phyloP scores from a whole-genome alignment of 2,888 invertebrate species.

The Dryomyza anilis region DNA sequence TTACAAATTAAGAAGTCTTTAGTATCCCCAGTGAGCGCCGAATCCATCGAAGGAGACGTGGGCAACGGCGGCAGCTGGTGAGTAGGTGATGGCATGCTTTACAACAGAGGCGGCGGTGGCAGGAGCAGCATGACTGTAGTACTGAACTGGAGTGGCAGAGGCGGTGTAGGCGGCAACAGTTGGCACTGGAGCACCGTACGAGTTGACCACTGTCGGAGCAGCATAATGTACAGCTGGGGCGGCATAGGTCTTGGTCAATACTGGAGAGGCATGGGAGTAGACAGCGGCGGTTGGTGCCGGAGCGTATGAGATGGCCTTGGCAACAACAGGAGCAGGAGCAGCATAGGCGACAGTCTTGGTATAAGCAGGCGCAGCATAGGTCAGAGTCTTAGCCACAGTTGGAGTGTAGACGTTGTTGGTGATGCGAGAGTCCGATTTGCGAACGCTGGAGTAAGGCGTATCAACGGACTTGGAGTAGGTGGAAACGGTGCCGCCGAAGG shows the following conservation, averaged over 20 bases:
- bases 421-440: conserved; percentile 65
- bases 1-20: too few relatives aligned
- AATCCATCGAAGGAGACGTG: conserved; percentile 70
- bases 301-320: conserved; percentile 45
- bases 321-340: conserved; percentile 53
- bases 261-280: conserved; percentile 21
- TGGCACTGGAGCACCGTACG: conserved; percentile 39
- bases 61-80: conserved; percentile 66
- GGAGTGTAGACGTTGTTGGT: conserved; percentile 64
- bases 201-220: conserved; percentile 43
- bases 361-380: conserved; percentile 39
- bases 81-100: conserved; percentile 51
- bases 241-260: conserved; percentile 39
- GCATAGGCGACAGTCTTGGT: conserved; percentile 48
- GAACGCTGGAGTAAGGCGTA: conserved; percentile 67
- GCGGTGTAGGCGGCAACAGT: conserved; percentile 41
- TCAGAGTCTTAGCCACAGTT: conserved; percentile 35
- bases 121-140: conserved; percentile 34
- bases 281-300: conserved; percentile 42
- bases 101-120: conserved; percentile 31
- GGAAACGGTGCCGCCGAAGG: conserved; percentile 65
- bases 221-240: conserved; percentile 38
- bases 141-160: conserved; percentile 38
- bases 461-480: conserved; percentile 67
- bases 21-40: conserved; percentile 70